Base-by-base conservation (phyloP, 2,797 vertebrate species). In the Atherinosoma microstoma region DNA sequence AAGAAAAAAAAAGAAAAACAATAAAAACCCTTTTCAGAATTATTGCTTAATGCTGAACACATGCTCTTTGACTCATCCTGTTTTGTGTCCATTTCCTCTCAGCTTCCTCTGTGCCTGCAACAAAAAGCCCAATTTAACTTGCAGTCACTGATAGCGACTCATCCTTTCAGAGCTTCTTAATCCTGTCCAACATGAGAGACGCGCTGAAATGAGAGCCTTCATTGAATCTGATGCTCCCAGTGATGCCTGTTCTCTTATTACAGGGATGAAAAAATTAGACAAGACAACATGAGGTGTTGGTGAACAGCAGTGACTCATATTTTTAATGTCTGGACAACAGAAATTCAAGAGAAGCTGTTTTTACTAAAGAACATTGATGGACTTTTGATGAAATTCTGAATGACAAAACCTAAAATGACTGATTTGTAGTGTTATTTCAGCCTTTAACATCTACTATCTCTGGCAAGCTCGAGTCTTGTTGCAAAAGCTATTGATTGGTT, bases 161-260 rank as follows among this genome's bases (percentile, higher is more conserved):
- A 38, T 72, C 62, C 22, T 11, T 22, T 60, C 54, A 75, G 58
- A n/a, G n/a, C 34, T 38, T 4, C 18, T 54, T 42, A 35, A 77
- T 76, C 45, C 59, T 1, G 27, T 6, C 15, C 1, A n/a, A 29
- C 34, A 15, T 7, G 40, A 42, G 35, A 59, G 47, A 49, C 15
- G 13, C 45, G 10, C 0, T 78, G 69, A 78, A 78, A 85, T 11
- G 0, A 53, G 73, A 86, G 42, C 59, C 47, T 9, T 32, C 20
- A 22, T 35, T 60, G 67, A 71, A 58, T 72, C 34, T 65, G 63
- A 81, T 1, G n/a, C 56, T 27, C 56, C 45, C 45, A 53, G 15
- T 49, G 45, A 78, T 6, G 58, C 45, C 27, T 27, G 32, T 7
- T 73, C 63, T 88, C 75, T 4, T 51, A 12, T 90, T 82, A 65